phyloP scores from a whole-genome alignment of 2,888 invertebrate genomes.

The Spilosoma lubricipeda region DNA sequence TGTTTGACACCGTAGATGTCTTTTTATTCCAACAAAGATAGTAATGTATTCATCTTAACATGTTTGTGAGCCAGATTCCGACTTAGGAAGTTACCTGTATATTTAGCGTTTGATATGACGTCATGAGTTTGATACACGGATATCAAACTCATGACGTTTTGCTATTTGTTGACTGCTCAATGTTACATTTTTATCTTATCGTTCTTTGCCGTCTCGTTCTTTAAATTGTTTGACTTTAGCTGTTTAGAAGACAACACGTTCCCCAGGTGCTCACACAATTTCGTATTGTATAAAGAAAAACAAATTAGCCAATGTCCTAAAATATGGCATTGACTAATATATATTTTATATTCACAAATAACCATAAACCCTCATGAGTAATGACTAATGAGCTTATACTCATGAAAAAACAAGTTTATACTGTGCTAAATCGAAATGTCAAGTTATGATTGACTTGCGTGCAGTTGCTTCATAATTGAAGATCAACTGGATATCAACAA shows the following conservation, averaged over 20 bases:
- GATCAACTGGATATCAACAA: constrained; percentile 7
- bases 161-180: background rate
- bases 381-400: background rate
- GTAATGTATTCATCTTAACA: background rate
- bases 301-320: background rate
- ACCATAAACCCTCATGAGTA: background rate
- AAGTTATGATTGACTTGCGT: constrained; percentile 27
- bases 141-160: background rate
- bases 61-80: background rate
- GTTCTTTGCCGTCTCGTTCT: background rate
- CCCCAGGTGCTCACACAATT: background rate
- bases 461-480: constrained; percentile 25
- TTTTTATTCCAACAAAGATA: background rate
- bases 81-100: background rate
- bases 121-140: too few relatives aligned
- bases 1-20: background rate
- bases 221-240: background rate
- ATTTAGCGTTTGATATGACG: background rate
- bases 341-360: background rate
- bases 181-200: too few relatives aligned
- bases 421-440: constrained; percentile 32
- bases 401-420: background rate
- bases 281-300: background rate
- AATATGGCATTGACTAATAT: background rate
- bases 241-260: background rate